Evolutionary conservation across 2,797 vertebrate genomes (phyloP), one percentile per base, ranked within the genome.

Genomic region (Acestrorhynchus altus): DNA sequence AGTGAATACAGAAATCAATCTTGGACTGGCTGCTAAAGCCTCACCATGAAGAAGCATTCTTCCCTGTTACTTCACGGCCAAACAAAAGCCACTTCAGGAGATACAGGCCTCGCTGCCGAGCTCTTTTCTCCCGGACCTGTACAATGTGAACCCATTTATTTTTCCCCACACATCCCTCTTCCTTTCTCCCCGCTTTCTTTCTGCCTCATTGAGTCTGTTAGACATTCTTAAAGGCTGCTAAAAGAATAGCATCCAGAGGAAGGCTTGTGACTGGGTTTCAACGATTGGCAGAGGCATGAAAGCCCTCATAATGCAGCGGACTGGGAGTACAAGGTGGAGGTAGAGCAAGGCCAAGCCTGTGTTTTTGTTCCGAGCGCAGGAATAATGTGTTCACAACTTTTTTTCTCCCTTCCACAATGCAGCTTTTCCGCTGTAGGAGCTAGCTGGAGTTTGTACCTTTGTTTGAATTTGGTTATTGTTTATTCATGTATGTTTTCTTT

Each of bases 1-100:
- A 88, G 71, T 98, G 95, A 98, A 98, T 96, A 87, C 94, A 94
- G 94, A 94, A 94, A 96, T 95, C 95, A 93, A 94, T 94, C 94
- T 95, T 93, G 90, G 93, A 91, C 87, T 81, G 81, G 82, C 88
- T 89, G 91, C 88, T 93, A 94, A 94, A 96, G 94, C 92, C 90
- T 90, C 1, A 64, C 93, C 94, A 88, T 93, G 94, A 94, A 95
- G 92, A 92, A 91, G 93, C 89, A 93, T 94, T 94, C 95, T 95
- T 93, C 90, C 86, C 88, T 87, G 89, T 92, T 90, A 92, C 95
- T 95, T 95, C 86, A 92, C 87, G 86, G 85, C 88, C 83, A 92
- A 90, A 97, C 95, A 97, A 98, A 97, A 95, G 93, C 89, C 90
- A 94, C 95, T 97, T 95, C 92, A 94, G 93, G 92, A 94, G 92